Conservation (phyloP, 2,888 invertebrate species). For the Idaea dimidiata region DNA sequence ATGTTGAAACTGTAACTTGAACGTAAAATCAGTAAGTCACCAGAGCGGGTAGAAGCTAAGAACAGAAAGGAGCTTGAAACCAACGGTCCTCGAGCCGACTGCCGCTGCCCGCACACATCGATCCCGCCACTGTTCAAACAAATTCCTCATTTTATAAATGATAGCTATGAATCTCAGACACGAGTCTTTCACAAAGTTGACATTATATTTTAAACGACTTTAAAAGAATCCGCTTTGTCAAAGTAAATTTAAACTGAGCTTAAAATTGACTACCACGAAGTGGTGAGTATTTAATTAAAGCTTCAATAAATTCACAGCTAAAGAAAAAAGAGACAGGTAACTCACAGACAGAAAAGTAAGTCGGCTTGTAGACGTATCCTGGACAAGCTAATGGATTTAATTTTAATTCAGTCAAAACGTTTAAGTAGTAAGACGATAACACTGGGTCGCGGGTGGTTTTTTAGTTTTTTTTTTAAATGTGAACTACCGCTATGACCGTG, state of each 20-base stretch:
- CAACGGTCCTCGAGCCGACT: not conserved
- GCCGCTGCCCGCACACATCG: constrained; percentile 21
- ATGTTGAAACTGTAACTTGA: not conserved
- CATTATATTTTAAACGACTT: constrained; percentile 14
- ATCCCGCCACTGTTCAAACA: constrained; percentile 33
- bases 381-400: too few species aligned
- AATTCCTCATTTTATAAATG: constrained; percentile 41
- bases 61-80: not conserved
- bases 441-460: too few species aligned
- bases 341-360: not conserved
- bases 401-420: too few species aligned
- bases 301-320: not conserved
- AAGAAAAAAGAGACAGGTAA: not conserved
- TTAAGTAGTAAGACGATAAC: too few species aligned
- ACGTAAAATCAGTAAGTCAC: not conserved
- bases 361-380: not conserved
- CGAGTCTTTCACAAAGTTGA: constrained; percentile 24
- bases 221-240: not conserved
- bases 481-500: too few species aligned
- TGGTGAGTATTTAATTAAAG: not conserved
- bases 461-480: too few species aligned
- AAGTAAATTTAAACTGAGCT: not conserved
- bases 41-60: not conserved
- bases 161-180: constrained; percentile 34
- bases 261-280: not conserved